Percentiles rank a stretch among this genome's conserved stretches.
phyloP scores from a whole-genome alignment of 2,888 invertebrate species.

The Subacronicta megacephala region DNA sequence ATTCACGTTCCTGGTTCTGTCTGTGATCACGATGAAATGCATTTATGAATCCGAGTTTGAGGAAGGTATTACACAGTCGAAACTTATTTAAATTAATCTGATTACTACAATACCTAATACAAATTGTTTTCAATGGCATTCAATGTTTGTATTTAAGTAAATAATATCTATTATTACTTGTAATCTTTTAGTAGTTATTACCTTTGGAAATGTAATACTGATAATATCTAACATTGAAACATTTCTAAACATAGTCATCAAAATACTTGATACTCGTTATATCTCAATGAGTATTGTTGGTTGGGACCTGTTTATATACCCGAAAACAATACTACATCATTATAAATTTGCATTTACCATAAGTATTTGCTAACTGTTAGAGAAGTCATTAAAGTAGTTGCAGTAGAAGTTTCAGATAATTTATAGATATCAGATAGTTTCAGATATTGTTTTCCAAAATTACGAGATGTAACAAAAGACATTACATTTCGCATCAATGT shows the following conservation, averaged over 20 bases:
- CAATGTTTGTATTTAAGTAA: no score
- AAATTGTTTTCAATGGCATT: no score
- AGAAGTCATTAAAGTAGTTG: conserved; percentile 3
- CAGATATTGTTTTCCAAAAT: conserved; percentile 6
- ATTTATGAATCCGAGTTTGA: conserved; percentile 4
- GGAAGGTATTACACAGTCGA: conserved; percentile 6
- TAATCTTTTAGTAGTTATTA: no score
- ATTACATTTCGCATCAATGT: conserved; percentile 35
- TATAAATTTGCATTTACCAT: conserved; percentile 13
- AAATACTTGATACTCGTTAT: conserved; percentile 26
- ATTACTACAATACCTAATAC: conserved; percentile 1
- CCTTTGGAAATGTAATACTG: no score
- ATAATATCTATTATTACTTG: conserved; percentile 6
- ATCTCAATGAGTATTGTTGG: conserved; percentile 27
- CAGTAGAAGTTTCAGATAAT: background rate
- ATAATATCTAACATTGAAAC: conserved; percentile 12
- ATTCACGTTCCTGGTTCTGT: background rate
- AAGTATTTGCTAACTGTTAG: conserved; percentile 4
- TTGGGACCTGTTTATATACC: conserved; percentile 3
- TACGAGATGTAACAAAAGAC: conserved; percentile 16
- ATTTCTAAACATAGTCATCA: conserved; percentile 27
- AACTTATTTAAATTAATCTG: no score
- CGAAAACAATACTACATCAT: conserved; percentile 6
- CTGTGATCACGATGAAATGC: background rate
- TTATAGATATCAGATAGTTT: no score